Conservation (phyloP, 1,140 invertebrate species). For the Cherax destructor region DNA sequence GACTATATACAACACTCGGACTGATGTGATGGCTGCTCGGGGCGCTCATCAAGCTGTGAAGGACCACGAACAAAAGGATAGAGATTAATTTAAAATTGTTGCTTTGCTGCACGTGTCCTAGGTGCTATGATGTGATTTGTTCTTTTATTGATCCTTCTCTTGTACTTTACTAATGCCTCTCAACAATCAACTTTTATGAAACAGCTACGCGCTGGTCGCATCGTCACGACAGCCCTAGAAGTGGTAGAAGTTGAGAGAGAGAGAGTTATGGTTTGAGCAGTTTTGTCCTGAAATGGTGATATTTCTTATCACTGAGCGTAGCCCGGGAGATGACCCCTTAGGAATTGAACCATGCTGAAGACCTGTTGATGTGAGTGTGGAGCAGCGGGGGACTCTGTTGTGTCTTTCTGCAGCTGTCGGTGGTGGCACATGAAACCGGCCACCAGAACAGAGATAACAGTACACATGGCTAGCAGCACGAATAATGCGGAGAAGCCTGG, state of each 20-base stretch:
- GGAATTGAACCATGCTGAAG: slow-evolving; percentile 71
- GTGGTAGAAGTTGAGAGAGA: neutral
- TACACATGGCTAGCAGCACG: slow-evolving; percentile 88
- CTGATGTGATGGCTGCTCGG: neutral
- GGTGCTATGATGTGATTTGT: no score
- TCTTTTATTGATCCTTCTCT: neutral
- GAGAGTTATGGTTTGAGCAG: neutral
- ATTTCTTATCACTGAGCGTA: slow-evolving; percentile 28
- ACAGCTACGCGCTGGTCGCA: neutral
- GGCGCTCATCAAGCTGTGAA: neutral
- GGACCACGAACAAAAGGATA: neutral
- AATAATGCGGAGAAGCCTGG: slow-evolving; percentile 91
- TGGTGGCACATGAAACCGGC: slow-evolving; percentile 74
- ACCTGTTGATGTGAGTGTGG: slow-evolving; percentile 59
- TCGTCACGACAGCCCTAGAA: neutral
- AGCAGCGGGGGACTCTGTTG: slow-evolving; percentile 68
- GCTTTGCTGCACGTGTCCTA: no score
- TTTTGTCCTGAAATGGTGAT: neutral
- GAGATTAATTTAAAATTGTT: neutral
- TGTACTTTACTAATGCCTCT: neutral
- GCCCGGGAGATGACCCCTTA: slow-evolving; percentile 64
- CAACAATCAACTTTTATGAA: neutral
- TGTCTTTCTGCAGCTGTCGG: slow-evolving; percentile 72
- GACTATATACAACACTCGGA: neutral
- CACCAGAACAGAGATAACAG: slow-evolving; percentile 80